Conservation (phyloP, 1,140 invertebrate species). For the Luehdorfia chinensis region DNA sequence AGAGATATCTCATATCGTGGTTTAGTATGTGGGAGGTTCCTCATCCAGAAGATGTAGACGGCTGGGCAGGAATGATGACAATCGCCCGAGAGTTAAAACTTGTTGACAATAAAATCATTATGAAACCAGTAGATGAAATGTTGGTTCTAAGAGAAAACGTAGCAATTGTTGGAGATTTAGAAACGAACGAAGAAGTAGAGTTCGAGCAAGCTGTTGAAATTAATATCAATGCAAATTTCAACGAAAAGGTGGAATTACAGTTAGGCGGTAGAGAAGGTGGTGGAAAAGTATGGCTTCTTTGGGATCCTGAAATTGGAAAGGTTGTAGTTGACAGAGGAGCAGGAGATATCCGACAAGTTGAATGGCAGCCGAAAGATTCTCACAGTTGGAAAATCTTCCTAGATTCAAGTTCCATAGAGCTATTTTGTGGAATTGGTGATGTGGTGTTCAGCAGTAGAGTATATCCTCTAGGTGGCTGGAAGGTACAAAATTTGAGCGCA, state of each 20-base stretch:
- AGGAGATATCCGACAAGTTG: conserved; percentile 52
- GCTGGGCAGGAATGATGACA: conserved; percentile 66
- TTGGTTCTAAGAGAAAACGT: conserved; percentile 34
- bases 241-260: conserved; percentile 42
- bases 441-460: conserved; percentile 61
- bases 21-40: conserved; percentile 67
- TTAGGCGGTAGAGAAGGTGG: conserved; percentile 49
- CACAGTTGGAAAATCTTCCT: conserved; percentile 51
- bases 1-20: conserved; percentile 60
- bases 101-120: conserved; percentile 41
- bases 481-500: conserved; percentile 41
- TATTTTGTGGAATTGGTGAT: conserved; percentile 70
- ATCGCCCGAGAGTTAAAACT: conserved; percentile 55
- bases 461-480: conserved; percentile 54
- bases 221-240: conserved; percentile 40
- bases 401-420: conserved; percentile 58
- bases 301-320: conserved; percentile 45
- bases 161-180: conserved; percentile 27
- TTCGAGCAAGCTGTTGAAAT: conserved; percentile 51
- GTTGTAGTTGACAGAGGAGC: conserved; percentile 46
- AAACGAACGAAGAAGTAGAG: conserved; percentile 24
- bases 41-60: conserved; percentile 54
- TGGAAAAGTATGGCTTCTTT: conserved; percentile 38
- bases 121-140: conserved; percentile 51
- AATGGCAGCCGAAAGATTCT: conserved; percentile 45